Percentiles rank a stretch among this genome's conserved stretches.
Evolutionary conservation across 2,797 vertebrate genomes (phyloP).

Genomic region (Oryzias dopingdopingensis): DNA sequence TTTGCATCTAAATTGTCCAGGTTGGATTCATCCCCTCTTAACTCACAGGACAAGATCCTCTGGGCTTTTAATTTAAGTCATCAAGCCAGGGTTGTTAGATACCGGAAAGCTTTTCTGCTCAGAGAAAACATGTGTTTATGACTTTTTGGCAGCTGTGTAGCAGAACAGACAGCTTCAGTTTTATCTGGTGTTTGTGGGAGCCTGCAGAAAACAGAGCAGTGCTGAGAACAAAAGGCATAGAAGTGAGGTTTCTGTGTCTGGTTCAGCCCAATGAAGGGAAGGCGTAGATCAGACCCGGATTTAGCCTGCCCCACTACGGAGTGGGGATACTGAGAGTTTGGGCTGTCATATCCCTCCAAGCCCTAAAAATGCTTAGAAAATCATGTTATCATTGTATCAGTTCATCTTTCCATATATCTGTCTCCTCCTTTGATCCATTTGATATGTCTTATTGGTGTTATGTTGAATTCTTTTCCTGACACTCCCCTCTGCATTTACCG

Average conservation of each 20-base stretch:
- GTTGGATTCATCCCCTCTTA: conserved; percentile 31
- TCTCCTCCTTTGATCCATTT: too few species aligned
- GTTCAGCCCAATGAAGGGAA: conserved; percentile 3
- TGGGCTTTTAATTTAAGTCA: conserved; percentile 63
- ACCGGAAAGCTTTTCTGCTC: conserved; percentile 61
- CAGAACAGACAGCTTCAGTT: conserved; percentile 23
- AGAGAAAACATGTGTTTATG: conserved; percentile 26
- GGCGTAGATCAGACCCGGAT: too few species aligned
- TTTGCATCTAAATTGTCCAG: conserved; percentile 28
- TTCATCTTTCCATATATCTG: too few species aligned
- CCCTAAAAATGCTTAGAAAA: too few species aligned
- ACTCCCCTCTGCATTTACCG: too few species aligned
- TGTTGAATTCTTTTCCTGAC: too few species aligned
- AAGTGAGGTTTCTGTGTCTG: conserved; percentile 8
- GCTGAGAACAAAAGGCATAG: conserved; percentile 23
- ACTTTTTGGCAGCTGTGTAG: conserved; percentile 12
- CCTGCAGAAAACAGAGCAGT: conserved; percentile 26
- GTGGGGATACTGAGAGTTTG: too few species aligned
- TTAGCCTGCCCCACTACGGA: too few species aligned
- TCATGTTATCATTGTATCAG: too few species aligned
- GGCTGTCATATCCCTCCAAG: too few species aligned
- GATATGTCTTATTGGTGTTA: too few species aligned
- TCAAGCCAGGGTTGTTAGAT: conserved; percentile 54
- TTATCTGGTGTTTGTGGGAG: conserved; percentile 43
- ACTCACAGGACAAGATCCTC: conserved; percentile 40